Evolutionary conservation across 2,797 vertebrate species (phyloP), one percentile per base, ranked within the genome.

Genomic region (Myiotriccus ornatus): DNA sequence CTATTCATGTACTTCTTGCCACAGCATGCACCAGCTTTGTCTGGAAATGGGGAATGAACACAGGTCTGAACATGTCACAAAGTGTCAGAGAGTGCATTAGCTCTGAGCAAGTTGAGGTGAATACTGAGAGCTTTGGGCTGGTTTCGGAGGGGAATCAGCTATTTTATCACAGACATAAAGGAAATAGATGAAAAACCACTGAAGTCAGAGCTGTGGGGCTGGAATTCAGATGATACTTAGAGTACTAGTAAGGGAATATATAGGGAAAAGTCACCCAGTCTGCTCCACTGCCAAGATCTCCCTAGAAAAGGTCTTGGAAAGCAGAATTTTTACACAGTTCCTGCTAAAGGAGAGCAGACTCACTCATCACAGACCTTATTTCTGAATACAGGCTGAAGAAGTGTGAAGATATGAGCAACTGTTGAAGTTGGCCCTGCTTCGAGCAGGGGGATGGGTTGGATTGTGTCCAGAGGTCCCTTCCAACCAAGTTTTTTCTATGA

Each of bases 381-480:
- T 91, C 90, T 78, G 80, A 94, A 60, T 68, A 69, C 50, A 91
- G 64, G 82, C 68, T 95, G 84, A 80, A 94, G 47, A 87, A 89
- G 52, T 90, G 87, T 87, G 83, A 91, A 87, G 94, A 91, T 73
- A 89, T 94, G 94, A 95, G 92, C 93, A 95, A 95, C 87, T 95
- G 93, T 89, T 95, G 84, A 83, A 94, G 47, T 83, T 95, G 90
- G 90, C 94, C 90, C 76, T 80, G 76, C 52, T 90, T 89, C 52
- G 71, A 94, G 47, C 60, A 55, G 49, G 43, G 86, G n/a, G 35
- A 53, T 90, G 92, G 79, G 69, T 80, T 96, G 95, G 85, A 83
- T 77, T 59, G 5, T 60, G 25, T 85, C 87, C 92, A 87, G 64
- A 87, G 82, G 90, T 91, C 56, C 53, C 44, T 95, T 91, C 87